phyloP scores from a whole-genome alignment of 37 sponge, comb jelly and placozoan genomes.

The Eunapius fragilis region DNA sequence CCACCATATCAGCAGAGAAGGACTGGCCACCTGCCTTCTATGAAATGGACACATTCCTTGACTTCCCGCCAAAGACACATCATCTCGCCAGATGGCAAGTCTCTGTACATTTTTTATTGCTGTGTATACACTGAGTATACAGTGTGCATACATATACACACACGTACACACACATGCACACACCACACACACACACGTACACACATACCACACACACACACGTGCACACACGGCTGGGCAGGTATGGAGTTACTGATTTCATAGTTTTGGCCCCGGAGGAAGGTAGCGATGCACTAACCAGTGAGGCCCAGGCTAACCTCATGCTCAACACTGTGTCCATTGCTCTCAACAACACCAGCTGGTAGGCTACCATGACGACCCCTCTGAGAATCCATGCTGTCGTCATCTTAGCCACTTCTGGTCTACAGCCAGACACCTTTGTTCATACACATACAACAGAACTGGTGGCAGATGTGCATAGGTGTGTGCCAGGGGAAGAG shows the following conservation, averaged over 20 bases:
- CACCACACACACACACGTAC: background rate
- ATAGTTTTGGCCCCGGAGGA: constrained; percentile 63
- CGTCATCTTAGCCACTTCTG: background rate
- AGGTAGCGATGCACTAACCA: constrained; percentile 46
- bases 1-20: background rate
- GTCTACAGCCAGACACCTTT: constrained; percentile 65
- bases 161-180: constrained; percentile 1
- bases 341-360: constrained; percentile 80
- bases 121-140: background rate
- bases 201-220: background rate
- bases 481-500: constrained; percentile 79
- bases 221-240: constrained; percentile 2
- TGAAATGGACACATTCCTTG: constrained; percentile 51
- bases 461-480: constrained; percentile 85
- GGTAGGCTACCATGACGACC: constrained; percentile 63
- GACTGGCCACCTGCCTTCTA: constrained; percentile 60
- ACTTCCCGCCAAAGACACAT: constrained; percentile 80
- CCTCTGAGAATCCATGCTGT: background rate
- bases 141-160: background rate
- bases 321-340: constrained; percentile 82
- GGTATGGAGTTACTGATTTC: constrained; percentile 87
- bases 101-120: background rate
- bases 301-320: constrained; percentile 84
- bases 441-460: constrained; percentile 82
- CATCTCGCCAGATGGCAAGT: constrained; percentile 79